Evolutionary conservation across 2,888 invertebrate species (phyloP).

Genomic region (Diaperis boleti): DNA sequence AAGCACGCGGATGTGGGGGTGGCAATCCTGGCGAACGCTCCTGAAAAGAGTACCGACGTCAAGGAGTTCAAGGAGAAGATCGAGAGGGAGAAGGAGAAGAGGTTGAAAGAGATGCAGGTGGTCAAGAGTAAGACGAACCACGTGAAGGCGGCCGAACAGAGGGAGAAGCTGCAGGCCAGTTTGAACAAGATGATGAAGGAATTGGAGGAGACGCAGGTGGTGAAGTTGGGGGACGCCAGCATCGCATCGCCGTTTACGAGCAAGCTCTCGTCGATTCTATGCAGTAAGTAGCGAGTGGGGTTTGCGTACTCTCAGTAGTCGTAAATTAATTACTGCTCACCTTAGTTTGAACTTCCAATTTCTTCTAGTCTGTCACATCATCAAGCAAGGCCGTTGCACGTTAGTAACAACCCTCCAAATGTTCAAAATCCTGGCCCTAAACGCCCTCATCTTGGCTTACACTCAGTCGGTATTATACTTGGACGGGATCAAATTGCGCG

Average conservation of each 20-base stretch:
- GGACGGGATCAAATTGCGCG: constrained; percentile 97
- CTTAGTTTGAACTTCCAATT: not conserved
- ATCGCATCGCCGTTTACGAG: constrained; percentile 99
- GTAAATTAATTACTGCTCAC: not conserved
- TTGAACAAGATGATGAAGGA: constrained; percentile 82
- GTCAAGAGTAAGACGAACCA: constrained; percentile 54
- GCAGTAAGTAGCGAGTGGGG: constrained; percentile 78
- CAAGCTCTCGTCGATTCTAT: constrained; percentile 93
- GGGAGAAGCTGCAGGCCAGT: constrained; percentile 59
- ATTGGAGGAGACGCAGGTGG: constrained; percentile 87
- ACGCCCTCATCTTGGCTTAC: constrained; percentile 97
- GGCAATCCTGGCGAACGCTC: constrained; percentile 87
- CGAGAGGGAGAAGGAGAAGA: constrained; percentile 52
- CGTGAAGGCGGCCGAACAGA: constrained; percentile 53
- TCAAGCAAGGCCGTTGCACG: constrained; percentile 99
- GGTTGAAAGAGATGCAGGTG: constrained; percentile 49
- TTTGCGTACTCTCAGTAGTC: not conserved
- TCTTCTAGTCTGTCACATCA: constrained; percentile 94
- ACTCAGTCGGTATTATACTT: constrained; percentile 98
- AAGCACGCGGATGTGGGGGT: constrained; percentile 99
- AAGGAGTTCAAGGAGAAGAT: constrained; percentile 59
- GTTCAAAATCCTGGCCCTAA: constrained; percentile 99
- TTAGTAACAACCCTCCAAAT: constrained; percentile 99
- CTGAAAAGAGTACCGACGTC: constrained; percentile 69
- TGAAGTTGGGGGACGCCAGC: constrained; percentile 97